Conservation (phyloP, 2,113 vertebrate species). For the Oriolus oriolus region DNA sequence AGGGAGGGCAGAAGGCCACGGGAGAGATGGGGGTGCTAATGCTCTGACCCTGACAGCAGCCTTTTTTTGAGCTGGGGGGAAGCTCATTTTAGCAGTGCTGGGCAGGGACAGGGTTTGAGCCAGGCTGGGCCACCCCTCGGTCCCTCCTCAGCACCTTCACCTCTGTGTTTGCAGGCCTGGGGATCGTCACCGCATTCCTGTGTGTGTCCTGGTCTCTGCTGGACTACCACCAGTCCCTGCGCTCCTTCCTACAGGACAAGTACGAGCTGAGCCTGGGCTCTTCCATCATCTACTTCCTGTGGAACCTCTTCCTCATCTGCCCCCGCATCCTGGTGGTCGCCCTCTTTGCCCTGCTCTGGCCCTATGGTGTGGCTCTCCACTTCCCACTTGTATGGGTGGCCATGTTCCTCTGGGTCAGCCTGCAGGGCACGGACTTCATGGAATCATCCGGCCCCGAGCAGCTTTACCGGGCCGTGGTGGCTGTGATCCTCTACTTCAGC, state of each 20-base stretch:
- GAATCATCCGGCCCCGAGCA: constrained; percentile 73
- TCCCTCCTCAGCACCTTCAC: neutral
- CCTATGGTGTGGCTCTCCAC: constrained; percentile 70
- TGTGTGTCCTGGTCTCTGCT: constrained; percentile 91
- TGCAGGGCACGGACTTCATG: constrained; percentile 88
- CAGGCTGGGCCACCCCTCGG: accelerated
- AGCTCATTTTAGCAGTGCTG: neutral
- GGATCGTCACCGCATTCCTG: constrained; percentile 76
- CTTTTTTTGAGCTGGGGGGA: neutral
- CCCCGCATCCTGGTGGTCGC: constrained; percentile 79
- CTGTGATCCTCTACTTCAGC: constrained; percentile 91
- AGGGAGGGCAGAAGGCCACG: neutral
- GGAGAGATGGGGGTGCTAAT: neutral
- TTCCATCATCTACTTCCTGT: constrained; percentile 83
- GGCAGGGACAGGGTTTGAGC: neutral
- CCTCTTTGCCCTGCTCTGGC: constrained; percentile 83
- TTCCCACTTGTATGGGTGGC: constrained; percentile 77
- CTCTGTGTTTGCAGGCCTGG: constrained; percentile 73
- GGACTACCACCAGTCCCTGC: constrained; percentile 90
- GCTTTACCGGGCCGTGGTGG: constrained; percentile 85
- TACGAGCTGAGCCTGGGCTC: constrained; percentile 71
- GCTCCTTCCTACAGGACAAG: constrained; percentile 85
- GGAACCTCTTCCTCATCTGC: constrained; percentile 89
- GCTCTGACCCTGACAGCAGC: neutral
- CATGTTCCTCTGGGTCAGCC: constrained; percentile 82